Evolutionary conservation across 2,888 invertebrate species (phyloP).

Genomic region (Anthophora plumipes): DNA sequence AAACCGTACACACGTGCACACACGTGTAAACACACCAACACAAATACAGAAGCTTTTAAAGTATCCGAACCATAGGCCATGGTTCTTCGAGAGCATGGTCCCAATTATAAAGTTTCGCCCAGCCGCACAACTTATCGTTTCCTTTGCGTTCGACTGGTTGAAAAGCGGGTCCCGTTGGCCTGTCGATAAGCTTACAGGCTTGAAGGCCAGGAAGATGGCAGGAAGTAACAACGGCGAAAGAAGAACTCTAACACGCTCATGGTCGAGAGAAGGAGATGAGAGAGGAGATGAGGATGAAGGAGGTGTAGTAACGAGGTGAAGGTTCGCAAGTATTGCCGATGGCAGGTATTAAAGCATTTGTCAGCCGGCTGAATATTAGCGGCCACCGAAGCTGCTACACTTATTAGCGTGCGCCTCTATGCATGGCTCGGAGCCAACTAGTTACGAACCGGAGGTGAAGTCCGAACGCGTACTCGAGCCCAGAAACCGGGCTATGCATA

Average conservation of each 20-base stretch:
- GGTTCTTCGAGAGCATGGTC: conserved; percentile 12
- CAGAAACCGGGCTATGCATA: conserved; percentile 71
- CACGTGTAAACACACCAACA: background rate
- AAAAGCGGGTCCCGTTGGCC: conserved; percentile 44
- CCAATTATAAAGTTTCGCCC: conserved; percentile 61
- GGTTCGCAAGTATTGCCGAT: conserved; percentile 75
- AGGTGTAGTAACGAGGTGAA: conserved; percentile 55
- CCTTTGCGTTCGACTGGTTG: conserved; percentile 42
- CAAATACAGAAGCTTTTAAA: background rate
- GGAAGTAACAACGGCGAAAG: conserved; percentile 37
- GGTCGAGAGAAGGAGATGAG: conserved; percentile 19
- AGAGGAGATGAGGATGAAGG: conserved; percentile 3
- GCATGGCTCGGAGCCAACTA: conserved; percentile 83
- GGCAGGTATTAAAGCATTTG: conserved; percentile 83
- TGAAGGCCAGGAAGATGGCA: background rate
- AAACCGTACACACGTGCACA: background rate
- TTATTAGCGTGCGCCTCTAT: conserved; percentile 79
- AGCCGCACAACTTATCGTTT: conserved; percentile 53
- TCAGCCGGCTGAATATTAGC: conserved; percentile 80
- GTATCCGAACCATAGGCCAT: conserved; percentile 8
- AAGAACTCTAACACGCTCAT: conserved; percentile 41
- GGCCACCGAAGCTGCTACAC: conserved; percentile 62
- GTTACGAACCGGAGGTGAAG: conserved; percentile 79
- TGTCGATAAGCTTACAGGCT: conserved; percentile 49
- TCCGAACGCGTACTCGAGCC: conserved; percentile 73